Conservation (phyloP, 1,140 invertebrate species). For the Drosophila funebris region DNA sequence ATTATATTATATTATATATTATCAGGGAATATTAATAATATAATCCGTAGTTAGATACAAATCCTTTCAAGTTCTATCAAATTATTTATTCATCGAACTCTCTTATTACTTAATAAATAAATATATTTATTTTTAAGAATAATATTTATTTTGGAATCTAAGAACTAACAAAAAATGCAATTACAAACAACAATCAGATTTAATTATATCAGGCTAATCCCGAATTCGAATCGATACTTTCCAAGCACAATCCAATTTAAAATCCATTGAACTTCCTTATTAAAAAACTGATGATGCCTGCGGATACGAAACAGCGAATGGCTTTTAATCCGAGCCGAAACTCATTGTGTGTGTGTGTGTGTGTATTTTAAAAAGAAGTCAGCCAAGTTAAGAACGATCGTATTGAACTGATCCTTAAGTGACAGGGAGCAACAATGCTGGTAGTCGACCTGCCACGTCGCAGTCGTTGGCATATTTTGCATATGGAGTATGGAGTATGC, state of each 20-base stretch:
- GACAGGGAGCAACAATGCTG: slow-evolving; percentile 2
- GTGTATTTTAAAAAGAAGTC: not conserved
- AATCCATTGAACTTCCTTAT: not conserved
- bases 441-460: slow-evolving; percentile 2
- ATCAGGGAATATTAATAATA: too few relatives aligned
- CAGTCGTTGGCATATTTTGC: slow-evolving; percentile 27
- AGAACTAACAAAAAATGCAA: too few relatives aligned
- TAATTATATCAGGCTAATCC: not conserved
- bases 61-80: too few relatives aligned
- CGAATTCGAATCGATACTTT: not conserved
- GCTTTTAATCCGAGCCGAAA: not conserved
- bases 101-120: too few relatives aligned
- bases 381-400: slow-evolving; percentile 2
- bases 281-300: not conserved
- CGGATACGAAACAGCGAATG: not conserved
- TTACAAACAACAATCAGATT: not conserved
- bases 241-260: not conserved
- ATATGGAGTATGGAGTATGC: slow-evolving; percentile 12
- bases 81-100: too few relatives aligned
- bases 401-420: slow-evolving; percentile 7
- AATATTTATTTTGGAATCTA: too few relatives aligned
- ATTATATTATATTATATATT: too few relatives aligned
- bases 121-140: too few relatives aligned
- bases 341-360: not conserved
- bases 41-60: too few relatives aligned